Evolutionary conservation across 2,888 invertebrate species (phyloP).

Genomic region (Lasioglossum oenotherae): DNA sequence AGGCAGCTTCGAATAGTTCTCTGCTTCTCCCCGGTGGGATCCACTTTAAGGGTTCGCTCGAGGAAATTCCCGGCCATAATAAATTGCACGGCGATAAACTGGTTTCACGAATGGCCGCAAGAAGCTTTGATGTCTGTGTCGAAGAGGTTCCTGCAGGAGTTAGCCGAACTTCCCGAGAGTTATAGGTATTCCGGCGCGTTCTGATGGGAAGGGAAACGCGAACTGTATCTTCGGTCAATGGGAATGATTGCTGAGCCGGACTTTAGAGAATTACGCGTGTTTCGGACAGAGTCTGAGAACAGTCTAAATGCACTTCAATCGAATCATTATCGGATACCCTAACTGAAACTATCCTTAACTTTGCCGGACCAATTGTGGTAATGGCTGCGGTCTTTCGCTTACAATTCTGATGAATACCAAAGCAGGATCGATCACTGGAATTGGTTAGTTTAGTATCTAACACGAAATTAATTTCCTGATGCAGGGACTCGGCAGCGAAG

Average conservation of each 20-base stretch:
- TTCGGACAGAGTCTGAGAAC: not conserved
- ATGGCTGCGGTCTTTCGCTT: not conserved
- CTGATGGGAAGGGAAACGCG: not conserved
- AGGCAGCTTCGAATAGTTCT: constrained; percentile 96
- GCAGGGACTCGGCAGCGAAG: constrained; percentile 92
- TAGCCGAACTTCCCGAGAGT: constrained; percentile 91
- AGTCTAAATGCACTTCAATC: not conserved
- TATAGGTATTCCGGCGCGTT: constrained; percentile 73
- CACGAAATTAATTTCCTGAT: not conserved
- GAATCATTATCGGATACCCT: not conserved
- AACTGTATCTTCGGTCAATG: not conserved
- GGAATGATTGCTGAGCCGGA: not conserved
- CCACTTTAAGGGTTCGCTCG: constrained; percentile 95
- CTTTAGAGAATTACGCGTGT: not conserved
- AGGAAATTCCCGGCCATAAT: constrained; percentile 98
- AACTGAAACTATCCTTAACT: not conserved
- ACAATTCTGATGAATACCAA: not conserved
- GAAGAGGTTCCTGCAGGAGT: constrained; percentile 92
- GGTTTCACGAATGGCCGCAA: constrained; percentile 99
- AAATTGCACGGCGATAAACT: constrained; percentile 97
- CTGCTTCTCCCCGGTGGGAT: constrained; percentile 98
- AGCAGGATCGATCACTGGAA: not conserved
- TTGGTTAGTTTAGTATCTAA: not conserved
- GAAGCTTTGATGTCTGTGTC: constrained; percentile 98
- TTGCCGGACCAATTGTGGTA: not conserved